A percentile compares a stretch with the other conserved stretches of the same genome.
phyloP scores from a whole-genome alignment of 2,888 invertebrate species.

The Aproaerema taeniolella region DNA sequence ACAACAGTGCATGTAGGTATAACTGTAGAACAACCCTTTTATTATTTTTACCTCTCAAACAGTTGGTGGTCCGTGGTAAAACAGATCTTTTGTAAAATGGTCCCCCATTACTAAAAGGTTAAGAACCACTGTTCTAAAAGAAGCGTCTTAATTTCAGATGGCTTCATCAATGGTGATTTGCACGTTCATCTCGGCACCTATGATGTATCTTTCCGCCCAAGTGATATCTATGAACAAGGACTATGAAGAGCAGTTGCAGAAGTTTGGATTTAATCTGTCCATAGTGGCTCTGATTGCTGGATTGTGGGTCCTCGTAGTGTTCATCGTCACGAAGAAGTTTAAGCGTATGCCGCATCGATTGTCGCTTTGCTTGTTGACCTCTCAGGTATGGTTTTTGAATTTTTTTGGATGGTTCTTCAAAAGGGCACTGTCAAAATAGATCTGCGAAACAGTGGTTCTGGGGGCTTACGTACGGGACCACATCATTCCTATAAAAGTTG shows the following conservation, averaged over 20 bases:
- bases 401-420: too few relatives aligned
- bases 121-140: not conserved
- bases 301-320: conserved; percentile 86
- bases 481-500: too few relatives aligned
- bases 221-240: conserved; percentile 91
- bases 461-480: too few relatives aligned
- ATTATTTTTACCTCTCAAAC: too few relatives aligned
- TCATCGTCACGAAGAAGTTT: conserved; percentile 85
- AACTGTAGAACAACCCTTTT: too few relatives aligned
- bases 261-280: conserved; percentile 90
- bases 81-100: too few relatives aligned
- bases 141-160: conserved; percentile 77
- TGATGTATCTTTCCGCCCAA: conserved; percentile 97
- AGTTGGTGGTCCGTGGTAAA: too few relatives aligned
- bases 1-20: too few relatives aligned
- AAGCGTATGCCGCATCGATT: conserved; percentile 89
- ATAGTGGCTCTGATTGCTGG: conserved; percentile 86
- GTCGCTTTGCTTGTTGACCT: conserved; percentile 85
- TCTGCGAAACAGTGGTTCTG: too few relatives aligned
- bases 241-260: conserved; percentile 85
- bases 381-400: conserved; percentile 91
- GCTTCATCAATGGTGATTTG: conserved; percentile 96
- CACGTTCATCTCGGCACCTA: conserved; percentile 94
- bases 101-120: too few relatives aligned
- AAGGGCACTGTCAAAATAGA: too few relatives aligned